These are phyloP conservation scores for Protobothrops mucrosquamatus DNA, from an alignment of 2,113 vertebrate species.

Conservation along the genomic window DNA sequence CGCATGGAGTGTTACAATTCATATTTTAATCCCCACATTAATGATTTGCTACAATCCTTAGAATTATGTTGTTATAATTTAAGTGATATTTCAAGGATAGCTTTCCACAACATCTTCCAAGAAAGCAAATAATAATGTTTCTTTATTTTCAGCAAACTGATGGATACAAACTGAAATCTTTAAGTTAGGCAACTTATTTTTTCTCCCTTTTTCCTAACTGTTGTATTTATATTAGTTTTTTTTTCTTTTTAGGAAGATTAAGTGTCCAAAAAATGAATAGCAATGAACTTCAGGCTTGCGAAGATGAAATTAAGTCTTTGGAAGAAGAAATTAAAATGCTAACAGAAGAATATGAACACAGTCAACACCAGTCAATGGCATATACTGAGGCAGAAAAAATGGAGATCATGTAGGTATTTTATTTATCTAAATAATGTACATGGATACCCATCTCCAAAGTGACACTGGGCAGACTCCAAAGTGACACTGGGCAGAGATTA, in stretches of 20 bases:
- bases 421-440: neutral
- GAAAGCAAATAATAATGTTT: neutral
- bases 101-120: neutral
- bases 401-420: conserved; percentile 61
- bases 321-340: conserved; percentile 72
- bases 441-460: neutral
- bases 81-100: neutral
- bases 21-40: neutral
- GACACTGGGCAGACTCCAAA: neutral
- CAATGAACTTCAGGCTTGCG: conserved; percentile 35
- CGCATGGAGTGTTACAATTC: neutral
- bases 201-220: neutral
- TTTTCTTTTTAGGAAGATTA: neutral
- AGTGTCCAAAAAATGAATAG: conserved; percentile 43
- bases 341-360: conserved; percentile 56
- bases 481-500: neutral
- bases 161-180: neutral
- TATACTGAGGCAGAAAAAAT: conserved; percentile 57
- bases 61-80: neutral
- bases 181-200: neutral
- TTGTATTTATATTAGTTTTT: neutral
- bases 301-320: conserved; percentile 72
- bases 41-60: neutral
- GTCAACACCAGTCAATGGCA: conserved; percentile 41
- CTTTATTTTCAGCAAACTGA: neutral